Conservation (phyloP, 92 coral and sea anemone species). For the Diadumene lineata region DNA sequence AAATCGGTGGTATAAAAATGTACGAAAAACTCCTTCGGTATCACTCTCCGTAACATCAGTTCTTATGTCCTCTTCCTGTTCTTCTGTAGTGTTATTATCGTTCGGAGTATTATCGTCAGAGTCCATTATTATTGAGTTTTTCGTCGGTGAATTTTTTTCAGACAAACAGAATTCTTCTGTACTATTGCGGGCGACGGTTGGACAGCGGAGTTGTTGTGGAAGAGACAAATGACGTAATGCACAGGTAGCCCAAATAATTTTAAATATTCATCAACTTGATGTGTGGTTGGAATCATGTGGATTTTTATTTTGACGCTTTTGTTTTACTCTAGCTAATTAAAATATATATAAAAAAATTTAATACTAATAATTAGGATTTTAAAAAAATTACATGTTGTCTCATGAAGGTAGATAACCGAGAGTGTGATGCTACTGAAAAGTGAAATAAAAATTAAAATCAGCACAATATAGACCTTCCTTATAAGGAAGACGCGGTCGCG, state of each 20-base stretch:
- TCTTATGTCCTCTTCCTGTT: conserved; percentile 55
- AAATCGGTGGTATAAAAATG: conserved; percentile 88
- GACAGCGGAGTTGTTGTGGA: conserved; percentile 17
- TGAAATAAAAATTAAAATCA: too few species aligned
- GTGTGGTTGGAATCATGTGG: too few species aligned
- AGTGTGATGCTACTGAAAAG: too few species aligned
- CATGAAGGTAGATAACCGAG: too few species aligned
- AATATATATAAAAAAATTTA: too few species aligned
- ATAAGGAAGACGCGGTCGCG: conserved; percentile 3
- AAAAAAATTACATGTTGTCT: too few species aligned
- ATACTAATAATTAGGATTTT: too few species aligned
- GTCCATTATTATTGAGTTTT: conserved; percentile 40
- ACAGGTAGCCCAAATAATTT: conserved; percentile 11
- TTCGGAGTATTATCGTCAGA: conserved; percentile 49
- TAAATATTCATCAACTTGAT: too few species aligned
- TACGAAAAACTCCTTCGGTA: conserved; percentile 86
- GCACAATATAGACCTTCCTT: neutral
- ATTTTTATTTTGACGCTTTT: too few species aligned
- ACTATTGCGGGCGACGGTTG: conserved; percentile 20
- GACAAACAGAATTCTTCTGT: conserved; percentile 2
- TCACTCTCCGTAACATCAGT: conserved; percentile 52
- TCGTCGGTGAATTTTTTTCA: neutral
- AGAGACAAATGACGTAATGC: conserved; percentile 16
- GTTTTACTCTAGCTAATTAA: too few species aligned
- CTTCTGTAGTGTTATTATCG: conserved; percentile 34